Evolutionary conservation across 2,888 invertebrate genomes (phyloP), one percentile per base, ranked within the genome.

Genomic region (Cheilosia variabilis): DNA sequence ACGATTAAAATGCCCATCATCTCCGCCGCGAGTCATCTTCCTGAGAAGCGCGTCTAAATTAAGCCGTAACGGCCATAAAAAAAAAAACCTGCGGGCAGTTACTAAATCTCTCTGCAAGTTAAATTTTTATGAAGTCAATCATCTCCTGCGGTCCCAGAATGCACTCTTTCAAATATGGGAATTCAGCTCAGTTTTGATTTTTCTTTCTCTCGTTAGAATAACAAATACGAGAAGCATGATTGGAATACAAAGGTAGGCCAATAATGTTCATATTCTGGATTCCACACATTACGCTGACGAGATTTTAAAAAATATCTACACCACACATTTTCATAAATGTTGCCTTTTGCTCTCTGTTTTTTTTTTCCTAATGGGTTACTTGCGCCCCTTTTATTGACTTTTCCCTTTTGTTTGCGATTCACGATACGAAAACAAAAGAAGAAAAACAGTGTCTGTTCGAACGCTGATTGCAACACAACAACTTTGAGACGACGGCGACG

Each of bases 231-330:
- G 24, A 24, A 13, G 47, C 27, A 34, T 63, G 55, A 55, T 31
- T 55, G 52, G 66, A 55, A 71, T 17, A 34, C n/a, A 65, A 55
- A 55, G 43, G 43, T 31, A 31, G 31, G 31, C 50, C 62, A 53
- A 63, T 73, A 73, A 43, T 45, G 73, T 63, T 17, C 73, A 63
- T 57, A 55, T 63, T 63, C 55, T 55, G 53, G 45, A 73, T 63
- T 63, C 73, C 62, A 53, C 27, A 22, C 62, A 53, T 31, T 27
- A 22, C 55, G 15, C 24, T 52, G 37, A 9, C n/a, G n/a, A 47
- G 45, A 45, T 68, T 27, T 68, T 31, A 43, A 68, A 68, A 27
- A 53, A 9, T 37, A 45, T 68, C 52, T 52, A 52, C 41, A 41
- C 52, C 22, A 41, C 65, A 15, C 13, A 45, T 45, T 69, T 43